phyloP scores from a whole-genome alignment of 2,113 vertebrate species.

The Seriola quinqueradiata region DNA sequence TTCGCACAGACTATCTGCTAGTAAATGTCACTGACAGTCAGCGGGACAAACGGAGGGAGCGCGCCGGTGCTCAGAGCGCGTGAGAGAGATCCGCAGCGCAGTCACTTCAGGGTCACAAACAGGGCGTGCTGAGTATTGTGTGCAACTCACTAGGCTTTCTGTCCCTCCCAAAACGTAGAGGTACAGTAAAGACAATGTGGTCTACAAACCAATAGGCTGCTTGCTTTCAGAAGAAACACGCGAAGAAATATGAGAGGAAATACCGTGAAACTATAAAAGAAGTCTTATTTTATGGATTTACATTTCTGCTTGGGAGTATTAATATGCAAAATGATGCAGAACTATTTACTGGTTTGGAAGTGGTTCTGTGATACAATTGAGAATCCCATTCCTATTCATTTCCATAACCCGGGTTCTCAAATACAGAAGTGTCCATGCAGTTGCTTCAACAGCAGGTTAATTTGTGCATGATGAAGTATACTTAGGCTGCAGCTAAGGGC shows the following conservation, averaged over 20 bases:
- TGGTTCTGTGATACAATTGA: too few species aligned
- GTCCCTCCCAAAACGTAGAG: not conserved
- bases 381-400: not conserved
- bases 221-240: not conserved
- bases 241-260: not conserved
- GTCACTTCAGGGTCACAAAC: constrained; percentile 9
- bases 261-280: too few species aligned
- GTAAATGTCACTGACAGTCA: not conserved
- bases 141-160: not conserved
- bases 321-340: too few species aligned
- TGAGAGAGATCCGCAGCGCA: constrained; percentile 34
- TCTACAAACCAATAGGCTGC: not conserved
- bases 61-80: constrained; percentile 22
- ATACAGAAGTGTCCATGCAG: too few species aligned
- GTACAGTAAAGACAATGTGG: not conserved
- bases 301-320: too few species aligned
- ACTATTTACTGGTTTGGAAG: too few species aligned
- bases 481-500: not conserved
- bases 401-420: not conserved
- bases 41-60: constrained; percentile 10
- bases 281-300: not conserved
- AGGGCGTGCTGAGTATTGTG: not conserved
- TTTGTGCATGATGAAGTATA: not conserved
- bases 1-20: not conserved
- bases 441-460: not conserved